Percentiles rank a stretch among this genome's conserved stretches.
Conservation (phyloP, 2,113 vertebrate genomes). For the Crotalus viridis region DNA sequence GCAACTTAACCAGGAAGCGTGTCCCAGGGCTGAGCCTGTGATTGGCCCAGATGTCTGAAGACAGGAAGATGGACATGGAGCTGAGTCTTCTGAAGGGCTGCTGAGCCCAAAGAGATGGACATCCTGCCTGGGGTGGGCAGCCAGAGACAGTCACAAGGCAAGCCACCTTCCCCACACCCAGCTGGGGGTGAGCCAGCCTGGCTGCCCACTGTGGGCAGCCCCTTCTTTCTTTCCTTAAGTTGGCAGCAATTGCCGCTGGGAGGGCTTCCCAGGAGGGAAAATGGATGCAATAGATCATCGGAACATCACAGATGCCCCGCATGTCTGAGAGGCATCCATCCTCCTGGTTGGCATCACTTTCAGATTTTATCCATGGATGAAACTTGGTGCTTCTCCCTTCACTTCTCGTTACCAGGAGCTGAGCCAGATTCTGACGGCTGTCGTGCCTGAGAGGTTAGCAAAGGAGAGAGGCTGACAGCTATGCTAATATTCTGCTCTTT, state of each 20-base stretch:
- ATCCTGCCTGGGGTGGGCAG: not conserved
- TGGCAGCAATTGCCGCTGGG: not conserved
- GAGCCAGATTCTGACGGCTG: constrained; percentile 34
- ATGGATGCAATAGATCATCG: not conserved
- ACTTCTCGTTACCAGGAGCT: constrained; percentile 24
- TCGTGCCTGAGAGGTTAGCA: constrained; percentile 34
- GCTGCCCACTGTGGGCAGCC: not conserved
- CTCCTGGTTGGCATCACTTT: not conserved
- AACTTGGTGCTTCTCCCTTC: not conserved
- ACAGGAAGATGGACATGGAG: not conserved
- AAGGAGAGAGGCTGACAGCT: constrained; percentile 47
- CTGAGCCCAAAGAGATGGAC: not conserved
- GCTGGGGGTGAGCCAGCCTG: not conserved
- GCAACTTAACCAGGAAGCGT: not conserved
- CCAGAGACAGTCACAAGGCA: not conserved
- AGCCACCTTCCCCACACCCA: not conserved
- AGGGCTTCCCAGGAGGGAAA: not conserved
- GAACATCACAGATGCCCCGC: not conserved
- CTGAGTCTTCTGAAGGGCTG: not conserved
- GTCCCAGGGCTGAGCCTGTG: not conserved
- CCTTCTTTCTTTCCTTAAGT: not conserved
- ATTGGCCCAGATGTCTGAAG: not conserved
- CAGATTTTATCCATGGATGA: not conserved
- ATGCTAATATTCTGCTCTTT: constrained; percentile 41
- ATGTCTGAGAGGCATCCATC: not conserved